Evolutionary conservation across 1,140 invertebrate genomes (phyloP), one percentile per base, ranked within the genome.

Genomic region (Drosophila neocordata): DNA sequence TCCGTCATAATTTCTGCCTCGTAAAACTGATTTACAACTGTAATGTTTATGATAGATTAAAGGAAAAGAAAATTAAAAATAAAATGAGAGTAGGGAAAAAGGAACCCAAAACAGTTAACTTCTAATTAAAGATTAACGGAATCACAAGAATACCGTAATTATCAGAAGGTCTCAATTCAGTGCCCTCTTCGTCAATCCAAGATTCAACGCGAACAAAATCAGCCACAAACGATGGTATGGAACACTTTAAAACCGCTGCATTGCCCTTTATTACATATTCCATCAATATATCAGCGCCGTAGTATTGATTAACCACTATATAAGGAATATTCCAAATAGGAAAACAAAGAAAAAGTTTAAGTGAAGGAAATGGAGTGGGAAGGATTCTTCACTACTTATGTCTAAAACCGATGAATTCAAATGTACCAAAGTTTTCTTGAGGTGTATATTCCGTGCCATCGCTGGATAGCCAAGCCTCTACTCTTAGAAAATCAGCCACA

Each of bases 401-500:
- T 20, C 38, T 71, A 72, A 35, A 56, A 31, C 24, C 15, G 38
- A 8, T 9, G 6, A 37, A 35, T 48, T 11, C 7, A 9, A 20
- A 22, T 61, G 55, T 90, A 92, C 91, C 91, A 59, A 92, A 92
- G 62, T 82, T 60, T 41, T 83, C 74, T 51, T 77, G 63, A 9
- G 90, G 91, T 37, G 78, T 79, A 90, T 95, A 97, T 91, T 95
- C 95, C 66, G 94, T 94, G 71, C 94, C 94, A 79, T 96, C 95
- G 70, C 95, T 96, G 79, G 96, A 95, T 67, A 96, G 94, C 97
- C 97, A 99, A 62, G 96, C 94, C 80, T 97, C 96, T 6, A 98
- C 97, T 80, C 95, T 94, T 31, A 98, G 96, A 91, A 97, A 98
- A 93, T 98, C 97, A 48, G 96, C 95, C 41, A 98, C 96, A 92